Percentiles rank a stretch among this genome's conserved stretches.
phyloP scores from a whole-genome alignment of 2,797 vertebrate genomes.

The Siniperca undulata region DNA sequence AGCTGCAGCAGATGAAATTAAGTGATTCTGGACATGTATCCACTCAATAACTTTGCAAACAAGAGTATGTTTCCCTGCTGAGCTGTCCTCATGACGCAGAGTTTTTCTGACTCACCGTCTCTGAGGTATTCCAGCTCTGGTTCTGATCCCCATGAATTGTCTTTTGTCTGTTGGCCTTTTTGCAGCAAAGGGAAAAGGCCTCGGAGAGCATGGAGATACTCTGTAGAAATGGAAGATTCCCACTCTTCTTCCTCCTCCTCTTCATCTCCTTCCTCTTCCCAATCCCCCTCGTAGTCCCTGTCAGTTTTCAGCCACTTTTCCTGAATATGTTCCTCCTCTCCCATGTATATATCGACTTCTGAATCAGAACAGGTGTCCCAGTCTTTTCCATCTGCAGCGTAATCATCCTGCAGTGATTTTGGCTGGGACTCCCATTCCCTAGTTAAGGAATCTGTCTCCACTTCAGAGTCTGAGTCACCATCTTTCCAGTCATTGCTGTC shows the following conservation, averaged over 20 bases:
- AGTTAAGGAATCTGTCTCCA: slow-evolving; percentile 40
- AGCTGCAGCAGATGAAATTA: not conserved
- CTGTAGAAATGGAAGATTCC: slow-evolving; percentile 62
- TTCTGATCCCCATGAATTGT: slow-evolving; percentile 82
- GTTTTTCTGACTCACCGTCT: slow-evolving; percentile 84
- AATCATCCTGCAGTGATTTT: slow-evolving; percentile 55
- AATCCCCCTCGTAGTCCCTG: slow-evolving; percentile 77
- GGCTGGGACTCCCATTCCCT: slow-evolving; percentile 62
- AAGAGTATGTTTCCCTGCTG: not conserved
- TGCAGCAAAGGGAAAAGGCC: slow-evolving; percentile 82
- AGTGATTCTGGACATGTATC: not conserved
- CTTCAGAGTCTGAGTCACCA: slow-evolving; percentile 57
- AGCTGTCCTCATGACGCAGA: not conserved
- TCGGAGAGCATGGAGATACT: slow-evolving; percentile 76
- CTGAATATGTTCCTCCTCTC: slow-evolving; percentile 68
- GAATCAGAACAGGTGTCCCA: slow-evolving; percentile 68
- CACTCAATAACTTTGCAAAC: not conserved
- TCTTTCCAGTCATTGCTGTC: slow-evolving; percentile 66
- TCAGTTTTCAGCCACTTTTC: slow-evolving; percentile 61
- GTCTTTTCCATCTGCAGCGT: slow-evolving; percentile 17
- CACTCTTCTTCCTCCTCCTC: slow-evolving; percentile 66
- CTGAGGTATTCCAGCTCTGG: slow-evolving; percentile 89
- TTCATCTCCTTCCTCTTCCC: slow-evolving; percentile 74
- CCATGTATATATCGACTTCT: slow-evolving; percentile 80
- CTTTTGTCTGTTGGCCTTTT: slow-evolving; percentile 73